These are phyloP conservation scores for Sericinus montela DNA, from an alignment of 2,888 invertebrate species.

Conservation along the genomic window DNA sequence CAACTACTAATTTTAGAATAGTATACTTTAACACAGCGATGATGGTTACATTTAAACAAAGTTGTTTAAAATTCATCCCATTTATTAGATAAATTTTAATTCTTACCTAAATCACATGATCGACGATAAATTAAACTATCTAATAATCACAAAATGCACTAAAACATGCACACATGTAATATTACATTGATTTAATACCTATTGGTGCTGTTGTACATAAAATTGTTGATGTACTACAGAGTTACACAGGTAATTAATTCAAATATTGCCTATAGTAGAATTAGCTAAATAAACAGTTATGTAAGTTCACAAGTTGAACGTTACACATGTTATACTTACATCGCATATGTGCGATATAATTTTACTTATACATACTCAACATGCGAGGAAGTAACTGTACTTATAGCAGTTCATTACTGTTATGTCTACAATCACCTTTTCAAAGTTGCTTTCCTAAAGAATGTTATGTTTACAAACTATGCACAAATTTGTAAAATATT, in stretches of 20 bases:
- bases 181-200: constrained; percentile 70
- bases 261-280: constrained; percentile 50
- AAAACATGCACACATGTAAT: constrained; percentile 78
- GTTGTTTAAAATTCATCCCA: constrained; percentile 43
- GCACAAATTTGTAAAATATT: neutral
- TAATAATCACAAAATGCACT: constrained; percentile 80
- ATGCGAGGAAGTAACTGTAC: constrained; percentile 64
- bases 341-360: constrained; percentile 28
- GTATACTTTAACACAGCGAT: no score
- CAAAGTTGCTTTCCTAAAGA: constrained; percentile 30
- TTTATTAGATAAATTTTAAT: constrained; percentile 53
- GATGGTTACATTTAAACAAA: no score
- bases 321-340: constrained; percentile 22
- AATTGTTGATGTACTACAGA: constrained; percentile 53
- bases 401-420: constrained; percentile 43
- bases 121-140: constrained; percentile 77
- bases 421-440: constrained; percentile 61
- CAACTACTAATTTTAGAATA: no score
- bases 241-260: constrained; percentile 44
- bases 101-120: constrained; percentile 77
- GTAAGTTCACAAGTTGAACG: constrained; percentile 21
- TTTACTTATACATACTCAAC: constrained; percentile 34
- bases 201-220: constrained; percentile 67
- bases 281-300: constrained; percentile 44
- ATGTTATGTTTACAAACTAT: constrained; percentile 24